A percentile compares a stretch with the other conserved stretches of the same genome.
These are phyloP conservation scores for Doryteuthis pealeii DNA, from an alignment of 1,140 invertebrate species.

Conservation along the genomic window DNA sequence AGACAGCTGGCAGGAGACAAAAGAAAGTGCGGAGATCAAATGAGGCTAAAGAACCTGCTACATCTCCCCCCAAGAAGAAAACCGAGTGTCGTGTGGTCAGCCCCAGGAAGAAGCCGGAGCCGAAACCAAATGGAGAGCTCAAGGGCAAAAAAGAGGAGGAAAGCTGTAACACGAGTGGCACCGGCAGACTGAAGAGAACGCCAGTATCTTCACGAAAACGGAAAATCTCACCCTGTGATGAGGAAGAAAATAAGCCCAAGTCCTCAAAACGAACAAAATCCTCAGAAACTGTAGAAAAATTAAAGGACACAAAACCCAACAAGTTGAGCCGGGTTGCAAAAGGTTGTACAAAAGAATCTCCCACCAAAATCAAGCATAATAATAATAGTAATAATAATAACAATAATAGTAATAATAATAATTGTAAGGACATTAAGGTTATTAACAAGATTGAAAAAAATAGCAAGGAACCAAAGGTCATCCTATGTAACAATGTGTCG, in stretches of 20 bases:
- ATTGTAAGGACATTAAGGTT: neutral
- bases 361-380: neutral
- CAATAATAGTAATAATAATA: neutral
- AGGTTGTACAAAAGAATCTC: conserved; percentile 5
- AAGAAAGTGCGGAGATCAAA: neutral
- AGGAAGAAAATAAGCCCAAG: neutral
- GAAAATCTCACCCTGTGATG: neutral
- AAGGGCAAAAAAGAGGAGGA: neutral
- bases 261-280: neutral
- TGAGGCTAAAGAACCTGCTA: neutral
- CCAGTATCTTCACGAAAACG: neutral
- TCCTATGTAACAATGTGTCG: neutral
- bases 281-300: neutral
- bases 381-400: neutral
- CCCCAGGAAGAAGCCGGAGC: neutral
- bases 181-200: neutral
- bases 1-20: neutral
- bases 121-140: neutral
- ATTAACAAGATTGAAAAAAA: neutral
- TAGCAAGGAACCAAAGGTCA: neutral
- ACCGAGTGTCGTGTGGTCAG: neutral
- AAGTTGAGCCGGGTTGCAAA: neutral
- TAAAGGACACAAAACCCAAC: neutral
- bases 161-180: neutral
- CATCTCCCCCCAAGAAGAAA: neutral